Base-by-base conservation (phyloP, 2,888 invertebrate species). In the Hofmannophila pseudospretella region DNA sequence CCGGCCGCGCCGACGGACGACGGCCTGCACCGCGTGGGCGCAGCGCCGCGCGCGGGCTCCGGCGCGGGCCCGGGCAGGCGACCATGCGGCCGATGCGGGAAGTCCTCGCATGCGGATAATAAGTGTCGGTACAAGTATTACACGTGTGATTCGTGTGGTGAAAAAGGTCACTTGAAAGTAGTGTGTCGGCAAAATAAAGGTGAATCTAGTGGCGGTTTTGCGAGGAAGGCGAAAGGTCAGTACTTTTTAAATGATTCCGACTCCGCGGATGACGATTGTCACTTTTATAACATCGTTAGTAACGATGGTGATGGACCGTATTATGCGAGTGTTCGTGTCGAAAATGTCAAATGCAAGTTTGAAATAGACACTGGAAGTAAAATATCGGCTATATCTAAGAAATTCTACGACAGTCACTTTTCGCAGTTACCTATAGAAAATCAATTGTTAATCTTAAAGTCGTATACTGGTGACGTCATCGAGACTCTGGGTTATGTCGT, bases 261-360 rank as follows among this genome's bases (percentile, higher is more conserved):
- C 13, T 37, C 29, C 7, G 42, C 38, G 14, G 32, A 39, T 7
- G 36, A 38, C 7, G 34, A 32, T 29, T 27, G 39, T 37, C 19
- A 39, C 20, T 45, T 48, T 44, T 40, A 42, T 36, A 43, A 48
- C 38, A 36, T 46, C 12, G 29, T 39, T 23, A 38, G 37, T 9
- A 41, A 42, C 19, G n/a, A n/a, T n/a, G n/a, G n/a, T n/a, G n/a
- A n/a, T n/a, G n/a, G n/a, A n/a, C n/a, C n/a, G n/a, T n/a, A n/a
- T n/a, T n/a, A n/a, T n/a, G n/a, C n/a, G n/a, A n/a, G n/a, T n/a
- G n/a, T n/a, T n/a, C n/a, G n/a, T n/a, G n/a, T n/a, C n/a, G n/a
- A n/a, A n/a, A n/a, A n/a, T n/a, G n/a, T n/a, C n/a, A n/a, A n/a
- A n/a, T n/a, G n/a, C n/a, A n/a, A n/a, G n/a, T n/a, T n/a, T n/a